phyloP scores from a whole-genome alignment of 2,888 invertebrate genomes.

The Furcula furcula region DNA sequence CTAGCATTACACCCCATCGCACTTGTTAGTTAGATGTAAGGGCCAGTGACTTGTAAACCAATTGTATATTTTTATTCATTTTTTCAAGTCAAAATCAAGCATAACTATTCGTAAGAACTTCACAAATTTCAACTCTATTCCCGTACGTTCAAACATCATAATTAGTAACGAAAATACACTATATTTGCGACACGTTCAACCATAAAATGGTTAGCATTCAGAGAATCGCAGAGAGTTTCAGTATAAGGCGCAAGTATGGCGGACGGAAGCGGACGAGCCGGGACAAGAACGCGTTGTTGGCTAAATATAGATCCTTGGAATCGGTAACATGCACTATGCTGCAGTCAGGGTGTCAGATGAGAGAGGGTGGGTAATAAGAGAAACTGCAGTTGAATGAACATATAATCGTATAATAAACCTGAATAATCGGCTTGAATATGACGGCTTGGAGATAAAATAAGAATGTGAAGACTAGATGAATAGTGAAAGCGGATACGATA shows the following conservation, averaged over 20 bases:
- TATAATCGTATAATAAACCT: background rate
- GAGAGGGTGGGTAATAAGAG: constrained; percentile 1
- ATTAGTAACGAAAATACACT: constrained; percentile 20
- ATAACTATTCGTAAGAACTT: no score
- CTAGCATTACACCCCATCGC: no score
- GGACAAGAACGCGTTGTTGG: constrained; percentile 72
- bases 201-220: constrained; percentile 30
- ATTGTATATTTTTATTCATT: no score
- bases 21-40: no score
- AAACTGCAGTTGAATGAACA: background rate
- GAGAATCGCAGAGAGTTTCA: constrained; percentile 26
- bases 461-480: no score
- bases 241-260: constrained; percentile 29
- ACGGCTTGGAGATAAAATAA: no score
- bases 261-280: constrained; percentile 62
- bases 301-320: constrained; percentile 64
- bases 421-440: no score
- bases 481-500: no score
- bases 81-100: no score
- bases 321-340: constrained; percentile 21
- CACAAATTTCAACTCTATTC: constrained; percentile 6
- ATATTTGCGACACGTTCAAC: constrained; percentile 27
- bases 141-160: constrained; percentile 2
- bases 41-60: no score
- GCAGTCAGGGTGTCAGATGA: constrained; percentile 20